Conservation (phyloP, 2,797 vertebrate genomes). For the Galagoides demidoff region DNA sequence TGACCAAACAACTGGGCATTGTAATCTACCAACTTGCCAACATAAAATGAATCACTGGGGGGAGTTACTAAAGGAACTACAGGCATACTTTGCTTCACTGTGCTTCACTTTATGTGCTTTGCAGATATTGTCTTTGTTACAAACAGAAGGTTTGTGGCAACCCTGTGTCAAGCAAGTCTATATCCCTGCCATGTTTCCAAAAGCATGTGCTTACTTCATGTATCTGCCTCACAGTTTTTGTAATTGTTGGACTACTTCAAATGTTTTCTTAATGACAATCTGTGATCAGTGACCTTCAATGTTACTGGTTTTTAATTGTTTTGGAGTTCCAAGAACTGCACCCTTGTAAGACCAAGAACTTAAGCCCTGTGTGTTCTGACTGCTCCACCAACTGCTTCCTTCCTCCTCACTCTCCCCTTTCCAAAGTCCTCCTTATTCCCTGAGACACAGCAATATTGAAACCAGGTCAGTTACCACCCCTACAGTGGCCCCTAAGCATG, state of each 20-base stretch:
- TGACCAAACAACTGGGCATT: neutral
- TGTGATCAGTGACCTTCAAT: neutral
- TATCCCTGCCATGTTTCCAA: neutral
- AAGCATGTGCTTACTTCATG: neutral
- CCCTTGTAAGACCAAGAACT: neutral
- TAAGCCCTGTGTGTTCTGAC: neutral
- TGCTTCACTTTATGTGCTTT: neutral
- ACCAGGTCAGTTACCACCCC: neutral
- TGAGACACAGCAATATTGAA: neutral
- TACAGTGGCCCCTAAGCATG: neutral
- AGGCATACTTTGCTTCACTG: neutral
- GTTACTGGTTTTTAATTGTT: neutral
- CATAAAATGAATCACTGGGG: neutral
- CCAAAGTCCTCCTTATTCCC: neutral
- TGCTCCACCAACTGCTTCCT: neutral
- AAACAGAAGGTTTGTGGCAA: neutral
- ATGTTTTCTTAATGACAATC: neutral
- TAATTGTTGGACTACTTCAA: neutral
- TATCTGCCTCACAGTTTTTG: neutral
- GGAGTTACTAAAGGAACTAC: neutral
- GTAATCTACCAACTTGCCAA: neutral
- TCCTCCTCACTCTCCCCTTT: neutral
- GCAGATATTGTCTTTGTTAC: neutral
- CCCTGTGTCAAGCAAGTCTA: neutral
- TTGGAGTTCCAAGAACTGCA: neutral